Evolutionary conservation across 2,888 invertebrate genomes (phyloP), one percentile per base, ranked within the genome.

Genomic region (Coelinius sp.): DNA sequence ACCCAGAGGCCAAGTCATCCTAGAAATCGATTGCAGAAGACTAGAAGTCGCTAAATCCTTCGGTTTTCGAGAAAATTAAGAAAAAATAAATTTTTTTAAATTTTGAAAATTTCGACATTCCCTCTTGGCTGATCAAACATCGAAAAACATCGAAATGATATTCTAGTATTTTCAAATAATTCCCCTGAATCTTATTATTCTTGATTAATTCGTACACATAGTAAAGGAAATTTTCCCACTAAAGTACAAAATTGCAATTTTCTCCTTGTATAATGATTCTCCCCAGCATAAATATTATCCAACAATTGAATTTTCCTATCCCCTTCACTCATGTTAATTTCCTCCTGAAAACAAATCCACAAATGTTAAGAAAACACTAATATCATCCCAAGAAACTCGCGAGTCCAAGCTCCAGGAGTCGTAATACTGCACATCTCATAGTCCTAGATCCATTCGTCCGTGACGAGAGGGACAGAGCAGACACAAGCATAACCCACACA

Each of bases 401-500:
- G 6, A 1, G 46, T 46, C 7, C 12, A 56, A 31, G 6, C 59
- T 35, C 31, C 35, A 59, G 59, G 20, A 59, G 31, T 12, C 17
- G 35, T 59, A 56, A 27, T 56, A 56, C 56, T 6, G 46, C 46
- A 49, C 38, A 63, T 63, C 38, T 27, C 46, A 49, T 56, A 27
- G 56, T 56, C 31, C 59, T 59, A 59, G 59, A 59, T 35, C 31
- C 17, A 27, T 35, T 59, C 59, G 35, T 59, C 20, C 35, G 31
- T 59, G 59, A 20, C 53, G 56, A 25, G 24, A 44, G 27, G 14
- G 53, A 22, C 27, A 14, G 24, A 44, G 46, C 25, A 59, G 52
- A 53, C 25, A 53, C 38, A 68, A 25, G 49, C 20, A 52, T 20
- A 41, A 17, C 6, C 20, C 31, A 59, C 59, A 59, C 20, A 59